Conservation (phyloP, 2,888 invertebrate species). For the Capitulum mitella region DNA sequence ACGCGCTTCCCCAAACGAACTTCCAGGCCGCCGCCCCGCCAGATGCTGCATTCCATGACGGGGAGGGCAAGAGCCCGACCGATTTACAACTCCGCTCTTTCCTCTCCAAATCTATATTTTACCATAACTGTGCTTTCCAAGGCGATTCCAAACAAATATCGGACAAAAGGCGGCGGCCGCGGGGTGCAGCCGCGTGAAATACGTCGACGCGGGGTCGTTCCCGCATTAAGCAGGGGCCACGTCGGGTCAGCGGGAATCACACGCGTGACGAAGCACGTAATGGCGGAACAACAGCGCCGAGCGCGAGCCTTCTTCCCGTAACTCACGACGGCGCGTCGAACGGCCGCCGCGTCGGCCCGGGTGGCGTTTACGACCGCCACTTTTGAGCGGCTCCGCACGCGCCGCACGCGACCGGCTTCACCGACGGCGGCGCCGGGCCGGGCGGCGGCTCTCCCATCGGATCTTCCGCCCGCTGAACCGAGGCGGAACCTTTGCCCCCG, state of each 20-base stretch:
- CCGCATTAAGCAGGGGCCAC: not conserved
- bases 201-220: not conserved
- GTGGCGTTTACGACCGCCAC: not conserved
- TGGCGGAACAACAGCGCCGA: not conserved
- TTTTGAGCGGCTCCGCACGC: not conserved
- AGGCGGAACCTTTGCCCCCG: too few relatives aligned
- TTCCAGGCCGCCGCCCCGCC: too few relatives aligned
- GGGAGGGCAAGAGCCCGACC: too few relatives aligned
- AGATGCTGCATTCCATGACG: too few relatives aligned
- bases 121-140: not conserved
- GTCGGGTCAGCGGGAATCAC: not conserved
- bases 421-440: too few relatives aligned
- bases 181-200: not conserved
- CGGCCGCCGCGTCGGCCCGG: too few relatives aligned
- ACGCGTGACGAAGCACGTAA: not conserved
- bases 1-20: too few relatives aligned
- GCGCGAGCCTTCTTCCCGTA: not conserved
- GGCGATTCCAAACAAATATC: slow-evolving; percentile 4
- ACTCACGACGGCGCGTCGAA: not conserved
- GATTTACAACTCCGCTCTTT: too few relatives aligned
- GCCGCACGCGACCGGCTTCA: not conserved
- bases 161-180: not conserved
- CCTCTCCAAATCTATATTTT: not conserved
- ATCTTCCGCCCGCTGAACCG: too few relatives aligned
- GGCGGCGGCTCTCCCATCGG: too few relatives aligned